Percentiles rank a stretch among this genome's conserved stretches.
Conservation (phyloP, 2,888 invertebrate species). For the Coenonympha glycerion region DNA sequence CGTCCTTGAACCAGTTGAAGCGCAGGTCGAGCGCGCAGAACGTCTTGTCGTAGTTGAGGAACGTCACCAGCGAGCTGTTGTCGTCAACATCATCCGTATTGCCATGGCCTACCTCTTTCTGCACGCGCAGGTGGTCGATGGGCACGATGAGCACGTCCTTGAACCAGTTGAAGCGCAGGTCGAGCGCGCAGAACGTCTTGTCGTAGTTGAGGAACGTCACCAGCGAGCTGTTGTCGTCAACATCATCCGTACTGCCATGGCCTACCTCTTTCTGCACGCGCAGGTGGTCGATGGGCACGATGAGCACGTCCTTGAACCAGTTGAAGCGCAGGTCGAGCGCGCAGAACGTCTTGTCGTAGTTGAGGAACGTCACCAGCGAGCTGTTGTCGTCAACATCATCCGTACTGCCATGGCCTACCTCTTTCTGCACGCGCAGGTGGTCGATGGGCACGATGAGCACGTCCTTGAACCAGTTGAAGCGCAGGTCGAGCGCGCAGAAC, state of each 20-base stretch:
- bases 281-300: conserved; percentile 81
- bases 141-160: conserved; percentile 83
- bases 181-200: conserved; percentile 80
- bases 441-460: conserved; percentile 82
- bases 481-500: conserved; percentile 80
- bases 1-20: conserved; percentile 86
- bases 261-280: conserved; percentile 79
- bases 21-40: conserved; percentile 81
- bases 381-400: too few relatives aligned
- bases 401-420: too few relatives aligned
- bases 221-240: too few relatives aligned
- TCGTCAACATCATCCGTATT: too few relatives aligned
- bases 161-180: conserved; percentile 85
- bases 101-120: conserved; percentile 81
- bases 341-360: conserved; percentile 79
- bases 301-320: conserved; percentile 88
- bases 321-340: conserved; percentile 81
- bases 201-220: conserved; percentile 79
- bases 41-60: conserved; percentile 78
- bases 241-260: too few relatives aligned
- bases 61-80: conserved; percentile 76
- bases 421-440: conserved; percentile 79
- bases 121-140: conserved; percentile 80
- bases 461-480: conserved; percentile 86
- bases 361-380: conserved; percentile 77